Evolutionary conservation across 2,888 invertebrate species (phyloP).

Genomic region (Clanis bilineata): DNA sequence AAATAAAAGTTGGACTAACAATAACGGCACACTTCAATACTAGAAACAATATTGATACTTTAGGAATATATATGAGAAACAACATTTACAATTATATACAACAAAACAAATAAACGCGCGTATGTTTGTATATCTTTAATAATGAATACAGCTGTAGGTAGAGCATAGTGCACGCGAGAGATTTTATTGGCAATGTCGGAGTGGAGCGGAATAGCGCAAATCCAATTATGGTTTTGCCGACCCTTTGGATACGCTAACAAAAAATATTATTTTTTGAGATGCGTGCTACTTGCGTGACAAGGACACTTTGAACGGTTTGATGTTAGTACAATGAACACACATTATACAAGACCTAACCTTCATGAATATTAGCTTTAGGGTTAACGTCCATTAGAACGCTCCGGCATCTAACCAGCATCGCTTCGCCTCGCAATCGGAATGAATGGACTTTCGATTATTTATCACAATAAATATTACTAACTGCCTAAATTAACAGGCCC

Average conservation of each 20-base stretch:
- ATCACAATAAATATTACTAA: no score
- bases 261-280: conserved; percentile 44
- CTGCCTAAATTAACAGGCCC: no score
- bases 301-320: conserved; percentile 12
- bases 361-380: background rate
- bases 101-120: background rate
- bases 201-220: conserved; percentile 35
- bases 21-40: background rate
- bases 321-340: background rate
- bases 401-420: no score
- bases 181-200: conserved; percentile 33
- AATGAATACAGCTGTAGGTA: conserved; percentile 25
- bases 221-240: conserved; percentile 40
- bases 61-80: background rate
- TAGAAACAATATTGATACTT: background rate
- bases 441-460: no score
- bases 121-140: conserved; percentile 13
- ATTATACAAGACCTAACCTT: background rate
- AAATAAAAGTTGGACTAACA: background rate
- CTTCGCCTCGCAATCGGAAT: no score
- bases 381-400: no score
- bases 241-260: conserved; percentile 33
- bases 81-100: background rate
- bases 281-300: conserved; percentile 25
- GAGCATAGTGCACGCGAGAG: conserved; percentile 27